Evolutionary conservation across 2,113 vertebrate species (phyloP).

Genomic region (Grammomys dolichurus): DNA sequence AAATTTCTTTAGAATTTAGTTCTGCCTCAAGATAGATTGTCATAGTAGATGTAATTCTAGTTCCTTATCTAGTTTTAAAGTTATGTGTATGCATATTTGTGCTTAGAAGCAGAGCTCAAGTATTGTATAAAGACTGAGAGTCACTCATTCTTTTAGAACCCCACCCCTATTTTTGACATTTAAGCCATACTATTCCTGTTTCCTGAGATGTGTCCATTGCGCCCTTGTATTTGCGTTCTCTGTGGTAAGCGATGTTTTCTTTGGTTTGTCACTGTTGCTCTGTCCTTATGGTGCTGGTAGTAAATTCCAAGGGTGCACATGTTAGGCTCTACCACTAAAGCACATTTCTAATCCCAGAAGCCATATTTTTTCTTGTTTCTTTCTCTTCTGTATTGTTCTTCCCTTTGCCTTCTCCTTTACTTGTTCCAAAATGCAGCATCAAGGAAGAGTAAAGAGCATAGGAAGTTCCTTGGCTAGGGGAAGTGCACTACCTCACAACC

Average conservation of each 20-base stretch:
- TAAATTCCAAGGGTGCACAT: too few species aligned
- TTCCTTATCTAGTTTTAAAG: conserved; percentile 36
- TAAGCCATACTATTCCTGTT: neutral
- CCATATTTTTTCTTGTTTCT: neutral
- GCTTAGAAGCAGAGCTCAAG: conserved; percentile 14
- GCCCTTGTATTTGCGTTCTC: conserved; percentile 13
- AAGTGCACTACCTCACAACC: neutral
- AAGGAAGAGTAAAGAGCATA: neutral
- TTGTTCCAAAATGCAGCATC: neutral
- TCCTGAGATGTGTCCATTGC: neutral
- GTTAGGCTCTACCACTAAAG: neutral
- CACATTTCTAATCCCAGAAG: neutral
- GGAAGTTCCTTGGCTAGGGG: neutral
- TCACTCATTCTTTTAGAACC: neutral
- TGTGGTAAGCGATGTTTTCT: neutral
- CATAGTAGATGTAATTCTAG: neutral
- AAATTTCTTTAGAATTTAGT: conserved; percentile 32
- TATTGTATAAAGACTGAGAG: neutral
- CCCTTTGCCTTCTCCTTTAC: neutral
- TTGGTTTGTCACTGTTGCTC: neutral
- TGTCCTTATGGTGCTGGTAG: neutral
- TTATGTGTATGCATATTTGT: neutral
- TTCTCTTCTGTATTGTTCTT: neutral
- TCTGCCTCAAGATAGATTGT: neutral
- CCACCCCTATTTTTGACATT: neutral